Evolutionary conservation across 2,888 invertebrate species (phyloP).

Genomic region (Drosophila sordidula): DNA sequence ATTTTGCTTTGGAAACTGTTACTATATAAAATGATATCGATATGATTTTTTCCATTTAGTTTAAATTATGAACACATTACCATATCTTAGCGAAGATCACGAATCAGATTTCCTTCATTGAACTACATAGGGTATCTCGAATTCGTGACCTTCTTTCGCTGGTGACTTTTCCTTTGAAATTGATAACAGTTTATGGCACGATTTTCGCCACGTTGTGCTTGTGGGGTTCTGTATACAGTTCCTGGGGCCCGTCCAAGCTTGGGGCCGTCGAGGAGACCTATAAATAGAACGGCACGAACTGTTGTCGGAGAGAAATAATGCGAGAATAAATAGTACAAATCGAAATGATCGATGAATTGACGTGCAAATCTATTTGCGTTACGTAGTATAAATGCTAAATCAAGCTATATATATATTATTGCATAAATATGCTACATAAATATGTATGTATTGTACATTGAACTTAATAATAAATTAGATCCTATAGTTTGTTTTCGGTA

Average conservation of each 20-base stretch:
- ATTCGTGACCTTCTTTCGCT: neutral
- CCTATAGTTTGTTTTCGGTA: constrained; percentile 20
- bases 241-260: constrained; percentile 11
- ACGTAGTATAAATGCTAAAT: constrained; percentile 22
- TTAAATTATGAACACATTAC: too few relatives aligned
- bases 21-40: too few relatives aligned
- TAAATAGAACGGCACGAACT: constrained; percentile 54
- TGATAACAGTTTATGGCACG: constrained; percentile 56
- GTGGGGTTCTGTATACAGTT: constrained; percentile 1
- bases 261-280: constrained; percentile 33
- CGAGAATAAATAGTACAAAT: constrained; percentile 47
- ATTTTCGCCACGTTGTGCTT: constrained; percentile 35
- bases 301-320: constrained; percentile 51
- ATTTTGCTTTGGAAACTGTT: too few relatives aligned
- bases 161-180: constrained; percentile 28
- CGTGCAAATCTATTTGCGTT: constrained; percentile 38
- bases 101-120: too few relatives aligned
- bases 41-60: too few relatives aligned
- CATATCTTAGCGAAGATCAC: too few relatives aligned
- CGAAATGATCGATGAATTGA: constrained; percentile 68
- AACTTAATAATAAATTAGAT: constrained; percentile 42
- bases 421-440: constrained; percentile 51
- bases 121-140: constrained; percentile 12
- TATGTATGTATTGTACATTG: constrained; percentile 39
- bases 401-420: constrained; percentile 39